Conservation (phyloP, 1,140 invertebrate species). For the Zaprionus taronus region DNA sequence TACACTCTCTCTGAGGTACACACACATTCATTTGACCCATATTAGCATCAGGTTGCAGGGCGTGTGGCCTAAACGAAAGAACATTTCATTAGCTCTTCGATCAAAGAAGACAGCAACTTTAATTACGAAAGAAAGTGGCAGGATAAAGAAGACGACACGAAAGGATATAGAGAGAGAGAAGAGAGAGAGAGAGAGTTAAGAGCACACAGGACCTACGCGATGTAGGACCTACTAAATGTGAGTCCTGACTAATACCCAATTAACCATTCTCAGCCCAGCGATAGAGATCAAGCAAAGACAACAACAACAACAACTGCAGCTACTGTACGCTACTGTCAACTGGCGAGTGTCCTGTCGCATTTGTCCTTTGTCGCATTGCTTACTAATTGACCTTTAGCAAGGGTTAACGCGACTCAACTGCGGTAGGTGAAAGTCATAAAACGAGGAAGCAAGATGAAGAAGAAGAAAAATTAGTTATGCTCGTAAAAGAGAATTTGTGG, state of each 20-base stretch:
- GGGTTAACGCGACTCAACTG: slow-evolving; percentile 60
- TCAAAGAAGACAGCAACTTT: slow-evolving; percentile 9
- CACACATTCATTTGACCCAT: slow-evolving; percentile 50
- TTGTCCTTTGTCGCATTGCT: slow-evolving; percentile 17
- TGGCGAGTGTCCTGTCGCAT: slow-evolving; percentile 20
- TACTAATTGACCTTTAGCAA: slow-evolving; percentile 57
- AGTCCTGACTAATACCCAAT: slow-evolving; percentile 24
- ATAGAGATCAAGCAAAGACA: slow-evolving; percentile 26
- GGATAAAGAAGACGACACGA: slow-evolving; percentile 17
- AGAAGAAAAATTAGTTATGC: slow-evolving; percentile 65
- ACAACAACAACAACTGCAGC: slow-evolving; percentile 9
- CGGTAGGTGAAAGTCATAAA: slow-evolving; percentile 77
- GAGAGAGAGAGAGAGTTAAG: not conserved
- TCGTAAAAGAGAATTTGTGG: slow-evolving; percentile 61
- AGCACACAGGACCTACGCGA: not conserved
- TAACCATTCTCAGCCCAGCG: slow-evolving; percentile 25
- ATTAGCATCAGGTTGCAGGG: slow-evolving; percentile 22
- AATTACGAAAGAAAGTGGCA: slow-evolving; percentile 36
- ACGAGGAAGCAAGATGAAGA: not conserved
- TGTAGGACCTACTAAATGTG: slow-evolving; percentile 21
- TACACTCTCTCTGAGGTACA: not conserved
- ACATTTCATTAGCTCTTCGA: slow-evolving; percentile 50
- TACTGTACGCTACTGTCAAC: slow-evolving; percentile 11
- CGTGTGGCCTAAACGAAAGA: slow-evolving; percentile 28
- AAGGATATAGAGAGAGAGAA: slow-evolving; percentile 3